Evolutionary conservation across 2,113 vertebrate genomes (phyloP).

Genomic region (Hymenochirus boettgeri): DNA sequence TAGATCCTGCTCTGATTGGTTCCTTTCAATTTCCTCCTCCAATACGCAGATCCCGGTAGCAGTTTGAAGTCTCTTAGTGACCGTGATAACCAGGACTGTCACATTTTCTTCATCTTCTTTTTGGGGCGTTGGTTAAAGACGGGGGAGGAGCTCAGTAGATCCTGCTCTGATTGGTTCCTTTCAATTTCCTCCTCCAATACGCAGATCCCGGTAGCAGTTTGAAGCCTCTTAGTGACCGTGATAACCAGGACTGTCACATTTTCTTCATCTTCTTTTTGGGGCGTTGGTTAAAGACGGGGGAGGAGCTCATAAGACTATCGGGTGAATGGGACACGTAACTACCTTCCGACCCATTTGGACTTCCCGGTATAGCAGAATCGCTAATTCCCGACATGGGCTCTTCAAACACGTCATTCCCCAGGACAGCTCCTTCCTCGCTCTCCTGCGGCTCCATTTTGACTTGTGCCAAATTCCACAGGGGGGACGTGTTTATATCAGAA

Average conservation of each 20-base stretch:
- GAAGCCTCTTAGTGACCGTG: no score
- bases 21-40: no score
- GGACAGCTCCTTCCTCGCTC: constrained; percentile 80
- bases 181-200: constrained; percentile 1
- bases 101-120: constrained; percentile 90
- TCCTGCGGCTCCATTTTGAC: constrained; percentile 97
- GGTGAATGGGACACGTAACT: constrained; percentile 90
- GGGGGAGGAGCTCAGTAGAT: constrained; percentile 81
- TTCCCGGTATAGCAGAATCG: constrained; percentile 84
- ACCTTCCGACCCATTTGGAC: constrained; percentile 83
- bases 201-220: no score
- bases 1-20: no score
- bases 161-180: no score
- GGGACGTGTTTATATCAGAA: constrained; percentile 79
- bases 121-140: constrained; percentile 92
- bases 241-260: constrained; percentile 64
- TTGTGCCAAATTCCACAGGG: constrained; percentile 85
- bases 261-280: constrained; percentile 90
- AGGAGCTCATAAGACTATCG: constrained; percentile 85
- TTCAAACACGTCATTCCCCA: constrained; percentile 89
- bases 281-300: constrained; percentile 90
- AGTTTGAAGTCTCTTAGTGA: no score
- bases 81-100: constrained; percentile 47
- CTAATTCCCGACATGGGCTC: constrained; percentile 98
- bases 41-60: no score